Base-by-base conservation (phyloP, 2,797 vertebrate species). In the Balearica regulorum region DNA sequence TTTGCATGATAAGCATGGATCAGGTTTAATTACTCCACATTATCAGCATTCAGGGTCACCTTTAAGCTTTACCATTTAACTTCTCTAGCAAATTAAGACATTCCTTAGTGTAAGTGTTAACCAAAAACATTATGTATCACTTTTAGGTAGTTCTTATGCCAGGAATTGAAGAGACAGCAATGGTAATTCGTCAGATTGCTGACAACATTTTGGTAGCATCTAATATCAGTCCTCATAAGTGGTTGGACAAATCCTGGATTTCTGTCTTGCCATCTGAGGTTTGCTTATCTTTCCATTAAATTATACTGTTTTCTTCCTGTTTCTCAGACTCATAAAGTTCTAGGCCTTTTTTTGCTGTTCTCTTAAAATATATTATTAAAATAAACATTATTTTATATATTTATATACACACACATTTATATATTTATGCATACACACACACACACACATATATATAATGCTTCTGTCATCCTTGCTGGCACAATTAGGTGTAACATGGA, bases 211-310 rank as follows among this genome's bases (percentile, higher is more conserved):
- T 99, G 96, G 98, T 98, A 97, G 94, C 90, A 64, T 98, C 98
- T 25, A 97, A 97, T 81, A 96, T 86, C 95, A 98, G 98, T 62
- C 98, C 98, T 90, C 61, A 93, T n/a, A 91, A 95, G 64, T 99
- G 98, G 98, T 75, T 99, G 95, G 97, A 99, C 96, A 98, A 98
- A 97, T 98, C 98, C 78, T 99, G 99, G 99, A 97, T 99, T 95
- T 98, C 98, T 64, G 90, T 98, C 77, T 97, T 98, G 80, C 98
- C 98, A 25, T 98, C 99, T 93, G 97, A 99, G 99, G 99, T 99
- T 79, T 96, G 94, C 86, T 93, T 96, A 28, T 72, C 26, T 95
- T 80, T 37, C 28, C 35, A 7, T 80, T 66, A 76, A 51, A 37
- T 71, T 35, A 55, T 20, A 44, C 15, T 22, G 17, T 44, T 91